Evolutionary conservation across 1,140 invertebrate genomes (phyloP), one percentile per base, ranked within the genome.

Genomic region (Aphis craccivora): DNA sequence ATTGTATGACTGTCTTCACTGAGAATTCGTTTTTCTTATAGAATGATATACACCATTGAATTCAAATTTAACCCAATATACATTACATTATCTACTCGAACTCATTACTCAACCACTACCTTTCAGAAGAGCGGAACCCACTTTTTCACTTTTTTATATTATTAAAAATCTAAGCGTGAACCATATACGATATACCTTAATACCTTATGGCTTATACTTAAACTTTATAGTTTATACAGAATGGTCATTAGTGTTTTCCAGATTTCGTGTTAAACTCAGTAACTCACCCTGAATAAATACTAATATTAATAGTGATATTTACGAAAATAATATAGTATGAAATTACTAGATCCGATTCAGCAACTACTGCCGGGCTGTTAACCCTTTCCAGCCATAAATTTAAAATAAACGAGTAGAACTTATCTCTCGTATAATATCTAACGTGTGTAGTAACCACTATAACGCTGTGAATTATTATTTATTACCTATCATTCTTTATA

Each of bases 321-420:
- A 2, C 1, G 35, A 37, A 35, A 0, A 22, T 81, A 81, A 81
- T 37, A 7, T 81, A 5, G 76, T 20, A 37, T 35, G 35, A 14
- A 37, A 37, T 83, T 35, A 83, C n/a, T 37, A 81, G 76, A 37
- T 83, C n/a, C 35, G 20, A 83, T 83, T 83, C 35, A 23, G 20
- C 35, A 35, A 48, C 43, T 22, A 30, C 9, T 8, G 5, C 14
- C 43, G 5, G 30, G 23, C 4, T n/a, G 84, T 87, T 87, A 87
- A 48, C 84, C 43, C 25, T 87, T 87, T 45, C 23, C 25, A 45
- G 83, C 30, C 40, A 45, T 87, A 87, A n/a, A 87, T 87, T 45
- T n/a, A 4, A 87, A 87, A 87, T 87, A 87, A 87, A 48, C 43
- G 84, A 87, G 25, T 87, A 30, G 14, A 87, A 87, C 43, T 87